Percentiles rank a stretch among this genome's conserved stretches.
phyloP scores from a whole-genome alignment of 2,797 vertebrate genomes.

The Crotalus adamanteus region DNA sequence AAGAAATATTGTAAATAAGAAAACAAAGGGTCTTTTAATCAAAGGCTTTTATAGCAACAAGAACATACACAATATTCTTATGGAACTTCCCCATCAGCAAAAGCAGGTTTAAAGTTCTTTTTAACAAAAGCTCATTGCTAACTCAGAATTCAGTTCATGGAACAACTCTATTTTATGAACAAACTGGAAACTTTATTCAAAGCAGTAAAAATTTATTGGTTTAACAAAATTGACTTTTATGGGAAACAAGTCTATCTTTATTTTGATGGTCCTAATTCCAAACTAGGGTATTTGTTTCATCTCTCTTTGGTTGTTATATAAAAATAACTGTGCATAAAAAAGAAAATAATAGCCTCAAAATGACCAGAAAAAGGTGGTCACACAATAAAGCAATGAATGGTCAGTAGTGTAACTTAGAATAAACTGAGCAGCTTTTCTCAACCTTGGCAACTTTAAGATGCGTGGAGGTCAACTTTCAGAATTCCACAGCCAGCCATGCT shows the following conservation, averaged over 20 bases:
- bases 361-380: not conserved
- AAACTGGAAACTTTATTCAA: not conserved
- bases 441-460: not conserved
- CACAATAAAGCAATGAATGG: not conserved
- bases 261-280: not conserved
- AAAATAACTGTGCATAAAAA: not conserved
- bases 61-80: conserved; percentile 56
- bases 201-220: not conserved
- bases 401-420: not conserved
- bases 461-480: not conserved
- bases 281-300: not conserved
- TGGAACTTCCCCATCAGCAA: conserved; percentile 47
- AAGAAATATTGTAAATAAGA: conserved; percentile 38
- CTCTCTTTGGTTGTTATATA: not conserved
- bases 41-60: conserved; percentile 27
- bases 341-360: not conserved
- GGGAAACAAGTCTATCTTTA: not conserved
- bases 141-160: not conserved
- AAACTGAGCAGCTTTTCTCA: not conserved
- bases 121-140: not conserved
- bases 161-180: conserved; percentile 11
- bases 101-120: conserved; percentile 14
- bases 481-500: not conserved
- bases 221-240: not conserved
- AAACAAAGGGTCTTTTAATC: conserved; percentile 10